Evolutionary conservation across 1,140 invertebrate species (phyloP).

Genomic region (Trichonephila inaurata): DNA sequence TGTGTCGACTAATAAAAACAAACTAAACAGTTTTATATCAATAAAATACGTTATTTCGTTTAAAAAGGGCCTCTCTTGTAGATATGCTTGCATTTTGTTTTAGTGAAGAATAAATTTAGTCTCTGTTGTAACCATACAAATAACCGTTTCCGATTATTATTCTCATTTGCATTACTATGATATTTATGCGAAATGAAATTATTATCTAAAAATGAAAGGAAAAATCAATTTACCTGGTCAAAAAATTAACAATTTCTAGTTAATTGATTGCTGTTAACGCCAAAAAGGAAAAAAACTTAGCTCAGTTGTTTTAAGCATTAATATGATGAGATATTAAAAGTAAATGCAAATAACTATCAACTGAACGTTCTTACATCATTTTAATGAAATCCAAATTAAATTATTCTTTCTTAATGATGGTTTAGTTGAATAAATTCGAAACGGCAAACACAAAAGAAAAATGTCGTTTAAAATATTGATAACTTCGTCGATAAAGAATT

Average conservation of each 20-base stretch:
- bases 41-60: no score
- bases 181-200: neutral
- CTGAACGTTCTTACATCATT: neutral
- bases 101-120: no score
- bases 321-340: neutral
- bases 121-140: no score
- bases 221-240: neutral
- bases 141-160: neutral
- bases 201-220: neutral
- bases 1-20: no score
- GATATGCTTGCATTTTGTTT: no score
- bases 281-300: neutral
- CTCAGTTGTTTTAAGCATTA: neutral
- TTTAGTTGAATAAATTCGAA: no score
- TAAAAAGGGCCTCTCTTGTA: no score
- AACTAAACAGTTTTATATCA: no score
- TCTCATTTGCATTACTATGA: neutral
- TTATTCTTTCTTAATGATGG: no score
- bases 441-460: neutral
- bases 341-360: neutral
- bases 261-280: neutral
- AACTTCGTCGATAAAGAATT: neutral
- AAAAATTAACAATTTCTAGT: neutral
- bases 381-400: no score
- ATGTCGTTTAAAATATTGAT: neutral